Percentiles rank a stretch among this genome's conserved stretches.
phyloP scores from a whole-genome alignment of 2,797 vertebrate genomes.

The Fistularia commersonii region DNA sequence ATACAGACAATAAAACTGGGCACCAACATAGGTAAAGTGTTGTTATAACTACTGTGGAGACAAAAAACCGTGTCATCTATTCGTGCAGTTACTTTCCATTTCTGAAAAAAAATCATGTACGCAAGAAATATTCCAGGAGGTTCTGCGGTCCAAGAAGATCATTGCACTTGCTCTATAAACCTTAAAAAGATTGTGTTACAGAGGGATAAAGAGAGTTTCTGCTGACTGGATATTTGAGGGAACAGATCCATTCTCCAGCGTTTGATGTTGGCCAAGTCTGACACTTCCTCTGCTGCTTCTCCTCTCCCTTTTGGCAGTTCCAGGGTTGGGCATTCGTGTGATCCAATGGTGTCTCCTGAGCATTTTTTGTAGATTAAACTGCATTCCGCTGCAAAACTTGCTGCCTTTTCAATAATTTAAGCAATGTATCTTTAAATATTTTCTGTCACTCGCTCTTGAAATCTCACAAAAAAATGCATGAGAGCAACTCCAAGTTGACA shows the following conservation, averaged over 20 bases:
- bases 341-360: conserved; percentile 30
- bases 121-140: too few species aligned
- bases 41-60: too few species aligned
- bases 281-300: conserved; percentile 20
- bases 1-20: too few species aligned
- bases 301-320: conserved; percentile 15
- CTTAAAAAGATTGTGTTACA: conserved; percentile 12
- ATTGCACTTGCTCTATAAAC: conserved; percentile 21
- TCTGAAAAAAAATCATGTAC: too few species aligned
- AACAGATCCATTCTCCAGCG: conserved; percentile 39
- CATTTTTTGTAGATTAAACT: conserved; percentile 23
- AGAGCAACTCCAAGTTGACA: conserved; percentile 24
- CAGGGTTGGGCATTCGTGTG: conserved; percentile 13
- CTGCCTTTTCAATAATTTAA: conserved; percentile 46
- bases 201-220: conserved; percentile 35
- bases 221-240: conserved; percentile 17
- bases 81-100: too few species aligned
- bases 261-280: conserved; percentile 46
- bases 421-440: conserved; percentile 16
- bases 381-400: conserved; percentile 36
- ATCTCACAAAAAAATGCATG: background rate
- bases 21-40: too few species aligned
- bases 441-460: too few species aligned
- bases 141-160: conserved; percentile 10
- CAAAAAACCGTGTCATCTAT: too few species aligned